Percentiles rank a stretch among this genome's conserved stretches.
phyloP scores from a whole-genome alignment of 2,888 invertebrate genomes.

The Chrysolina oricalcia region DNA sequence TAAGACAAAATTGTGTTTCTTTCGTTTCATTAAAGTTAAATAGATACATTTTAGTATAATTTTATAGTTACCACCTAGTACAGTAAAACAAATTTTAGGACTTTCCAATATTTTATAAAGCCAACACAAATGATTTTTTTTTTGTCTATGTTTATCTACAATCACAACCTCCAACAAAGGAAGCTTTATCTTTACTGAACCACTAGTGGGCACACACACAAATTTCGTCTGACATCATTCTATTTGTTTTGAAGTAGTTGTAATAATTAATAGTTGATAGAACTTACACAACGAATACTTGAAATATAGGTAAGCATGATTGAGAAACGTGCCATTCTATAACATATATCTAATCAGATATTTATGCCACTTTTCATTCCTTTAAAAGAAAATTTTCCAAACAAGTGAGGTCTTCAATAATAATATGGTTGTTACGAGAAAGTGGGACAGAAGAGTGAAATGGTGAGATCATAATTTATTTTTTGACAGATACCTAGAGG shows the following conservation, averaged over 20 bases:
- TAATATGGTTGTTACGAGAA: not conserved
- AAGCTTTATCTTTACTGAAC: slow-evolving; percentile 26
- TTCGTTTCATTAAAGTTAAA: no score
- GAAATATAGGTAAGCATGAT: slow-evolving; percentile 26
- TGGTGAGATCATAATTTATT: not conserved
- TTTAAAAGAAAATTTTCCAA: not conserved
- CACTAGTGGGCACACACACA: slow-evolving; percentile 18
- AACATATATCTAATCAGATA: slow-evolving; percentile 17
- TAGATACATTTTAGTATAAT: no score
- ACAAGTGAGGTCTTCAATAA: not conserved
- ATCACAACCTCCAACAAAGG: slow-evolving; percentile 18
- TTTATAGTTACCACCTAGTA: not conserved
- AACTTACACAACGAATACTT: slow-evolving; percentile 16
- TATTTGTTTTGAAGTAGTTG: slow-evolving; percentile 31
- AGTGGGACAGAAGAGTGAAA: not conserved
- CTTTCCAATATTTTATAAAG: not conserved
- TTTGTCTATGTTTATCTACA: not conserved
- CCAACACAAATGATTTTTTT: not conserved
- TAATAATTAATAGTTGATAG: slow-evolving; percentile 34
- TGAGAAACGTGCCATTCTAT: slow-evolving; percentile 8
- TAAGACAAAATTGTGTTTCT: no score
- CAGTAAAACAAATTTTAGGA: not conserved
- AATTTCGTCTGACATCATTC: slow-evolving; percentile 28
- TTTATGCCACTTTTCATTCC: not conserved
- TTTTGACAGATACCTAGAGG: not conserved